These are phyloP conservation scores for Stratiomys singularior DNA, from an alignment of 2,888 invertebrate genomes.

Conservation along the genomic window DNA sequence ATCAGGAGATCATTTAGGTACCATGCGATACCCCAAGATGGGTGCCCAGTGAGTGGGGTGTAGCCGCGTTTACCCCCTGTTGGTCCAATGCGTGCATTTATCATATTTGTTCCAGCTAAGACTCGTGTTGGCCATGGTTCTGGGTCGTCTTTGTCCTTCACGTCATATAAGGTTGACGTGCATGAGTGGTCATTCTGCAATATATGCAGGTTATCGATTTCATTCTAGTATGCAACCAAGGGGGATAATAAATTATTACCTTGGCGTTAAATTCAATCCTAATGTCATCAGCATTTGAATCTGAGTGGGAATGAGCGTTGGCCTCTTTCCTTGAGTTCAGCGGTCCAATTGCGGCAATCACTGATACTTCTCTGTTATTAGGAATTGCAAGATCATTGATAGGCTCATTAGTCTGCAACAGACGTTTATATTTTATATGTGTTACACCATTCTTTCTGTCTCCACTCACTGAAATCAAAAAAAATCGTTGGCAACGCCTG, in stretches of 20 bases:
- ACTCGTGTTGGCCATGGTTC: conserved; percentile 79
- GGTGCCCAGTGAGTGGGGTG: conserved; percentile 80
- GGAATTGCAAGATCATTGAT: conserved; percentile 77
- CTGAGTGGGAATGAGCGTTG: conserved; percentile 77
- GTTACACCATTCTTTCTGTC: conserved; percentile 83
- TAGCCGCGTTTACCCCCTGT: conserved; percentile 85
- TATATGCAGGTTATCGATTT: neutral
- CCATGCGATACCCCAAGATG: conserved; percentile 93
- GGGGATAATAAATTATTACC: no score
- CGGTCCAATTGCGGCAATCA: conserved; percentile 89
- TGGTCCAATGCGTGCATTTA: conserved; percentile 84
- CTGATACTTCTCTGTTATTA: conserved; percentile 75
- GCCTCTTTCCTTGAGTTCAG: conserved; percentile 83
- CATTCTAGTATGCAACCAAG: no score
- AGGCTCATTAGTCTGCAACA: conserved; percentile 80
- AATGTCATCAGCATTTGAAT: conserved; percentile 70
- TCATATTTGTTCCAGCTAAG: conserved; percentile 70
- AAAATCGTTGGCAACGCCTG: neutral
- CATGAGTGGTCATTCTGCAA: conserved; percentile 77
- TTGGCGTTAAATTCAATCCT: conserved; percentile 80
- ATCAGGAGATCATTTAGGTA: conserved; percentile 91
- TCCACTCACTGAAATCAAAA: conserved; percentile 71
- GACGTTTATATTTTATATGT: conserved; percentile 80
- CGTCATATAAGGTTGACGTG: conserved; percentile 72
- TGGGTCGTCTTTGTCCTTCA: conserved; percentile 70